Evolutionary conservation across 2,888 invertebrate genomes (phyloP), one percentile per base, ranked within the genome.

Genomic region (Aelia acuminata): DNA sequence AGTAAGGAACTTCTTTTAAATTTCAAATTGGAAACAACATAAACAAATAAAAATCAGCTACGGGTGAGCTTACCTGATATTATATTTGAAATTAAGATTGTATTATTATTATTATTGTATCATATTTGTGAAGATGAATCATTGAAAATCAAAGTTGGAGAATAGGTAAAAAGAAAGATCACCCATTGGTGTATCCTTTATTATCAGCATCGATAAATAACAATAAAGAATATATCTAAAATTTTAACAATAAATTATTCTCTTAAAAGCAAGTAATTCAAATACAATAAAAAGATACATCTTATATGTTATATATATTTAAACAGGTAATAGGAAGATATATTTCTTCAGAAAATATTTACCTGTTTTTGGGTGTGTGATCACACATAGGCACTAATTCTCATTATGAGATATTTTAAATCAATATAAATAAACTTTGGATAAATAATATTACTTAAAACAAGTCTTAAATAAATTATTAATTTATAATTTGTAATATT

Each of bases 151-250:
- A 70, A 70, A 70, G 31, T 35, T 35, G 13, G 63, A 20, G 63
- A 31, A 70, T 35, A 70, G 63, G 63, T 70, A 70, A 80, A 43
- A 80, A 80, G 43, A 80, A 80, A 80, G 43, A 47, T 80, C 43
- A n/a, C 39, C 80, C 80, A 80, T 47, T 43, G 75, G 80, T 80
- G 43, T 47, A 80, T 80, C 15, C 80, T 80, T 80, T 80, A 80
- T 80, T 80, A n/a, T 47, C 43, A 43, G 43, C n/a, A 80, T 43
- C 43, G 80, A 80, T 80, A 80, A 80, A 47, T 80, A 85, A 85
- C 85, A 85, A 85, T 85, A 85, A 85, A 80, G 80, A 80, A 85
- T 85, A 85, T 85, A 53, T 85, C 53, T 49, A 85, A 85, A 8
- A 53, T 85, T 85, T 70, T 53, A 85, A 85, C 85, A 85, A 85